phyloP scores from a whole-genome alignment of 2,888 invertebrate species.

The Scaptomyza flava region DNA sequence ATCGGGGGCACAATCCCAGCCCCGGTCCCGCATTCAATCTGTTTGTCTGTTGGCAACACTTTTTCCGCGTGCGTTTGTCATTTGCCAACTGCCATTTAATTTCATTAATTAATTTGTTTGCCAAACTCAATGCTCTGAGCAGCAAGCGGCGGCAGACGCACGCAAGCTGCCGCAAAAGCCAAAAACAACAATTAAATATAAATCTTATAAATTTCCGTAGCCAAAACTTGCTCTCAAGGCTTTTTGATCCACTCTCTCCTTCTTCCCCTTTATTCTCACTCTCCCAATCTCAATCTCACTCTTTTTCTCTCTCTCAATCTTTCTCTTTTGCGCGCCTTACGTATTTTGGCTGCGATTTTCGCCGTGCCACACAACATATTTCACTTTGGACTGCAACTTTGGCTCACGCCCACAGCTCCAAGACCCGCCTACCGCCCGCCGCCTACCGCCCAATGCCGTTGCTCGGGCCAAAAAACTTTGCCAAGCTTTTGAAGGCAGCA shows the following conservation, averaged over 20 bases:
- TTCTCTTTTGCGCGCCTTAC: background rate
- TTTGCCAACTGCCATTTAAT: conserved; percentile 75
- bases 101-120: conserved; percentile 77
- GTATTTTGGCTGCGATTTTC: conserved; percentile 64
- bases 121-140: conserved; percentile 42
- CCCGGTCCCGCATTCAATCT: no score
- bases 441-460: conserved; percentile 7
- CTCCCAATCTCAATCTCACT: background rate
- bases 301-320: background rate
- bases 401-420: conserved; percentile 66
- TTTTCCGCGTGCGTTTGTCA: conserved; percentile 59
- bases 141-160: conserved; percentile 28
- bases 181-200: conserved; percentile 79
- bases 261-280: background rate
- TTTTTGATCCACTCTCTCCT: conserved; percentile 51
- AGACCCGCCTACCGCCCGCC: conserved; percentile 34
- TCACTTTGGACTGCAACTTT: conserved; percentile 77
- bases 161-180: conserved; percentile 76
- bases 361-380: conserved; percentile 74
- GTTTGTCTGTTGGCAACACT: conserved; percentile 22
- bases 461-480: conserved; percentile 60
- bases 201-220: conserved; percentile 77
- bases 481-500: conserved; percentile 40
- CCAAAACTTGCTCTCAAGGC: conserved; percentile 76
- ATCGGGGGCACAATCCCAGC: no score